Percentiles rank a stretch among this genome's conserved stretches.
These are phyloP conservation scores for Xenopus petersii DNA, from an alignment of 2,797 vertebrate species.

Conservation along the genomic window DNA sequence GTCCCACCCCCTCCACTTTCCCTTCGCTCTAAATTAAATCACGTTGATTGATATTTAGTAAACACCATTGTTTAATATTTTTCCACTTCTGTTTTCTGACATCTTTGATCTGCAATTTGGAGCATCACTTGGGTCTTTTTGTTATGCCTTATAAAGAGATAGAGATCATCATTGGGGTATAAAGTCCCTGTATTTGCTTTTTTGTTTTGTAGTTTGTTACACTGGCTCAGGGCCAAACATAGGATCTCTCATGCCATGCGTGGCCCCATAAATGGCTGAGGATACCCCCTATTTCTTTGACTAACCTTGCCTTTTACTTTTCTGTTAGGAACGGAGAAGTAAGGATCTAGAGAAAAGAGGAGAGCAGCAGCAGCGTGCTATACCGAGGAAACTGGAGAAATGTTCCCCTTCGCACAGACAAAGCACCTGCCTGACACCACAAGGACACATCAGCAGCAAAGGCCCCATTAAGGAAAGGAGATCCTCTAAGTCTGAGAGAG, in stretches of 20 bases:
- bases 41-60: background rate
- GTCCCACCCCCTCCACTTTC: background rate
- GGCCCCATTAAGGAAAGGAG: constrained; percentile 83
- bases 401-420: constrained; percentile 83
- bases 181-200: too few relatives aligned
- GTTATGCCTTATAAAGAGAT: too few relatives aligned
- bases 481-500: constrained; percentile 55
- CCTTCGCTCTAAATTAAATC: background rate
- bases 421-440: constrained; percentile 75
- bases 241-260: too few relatives aligned
- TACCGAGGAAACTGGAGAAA: constrained; percentile 85
- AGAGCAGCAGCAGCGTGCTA: constrained; percentile 77
- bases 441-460: constrained; percentile 75
- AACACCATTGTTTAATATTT: background rate
- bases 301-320: background rate
- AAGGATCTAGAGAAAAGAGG: constrained; percentile 81
- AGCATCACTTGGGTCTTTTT: too few relatives aligned
- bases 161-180: too few relatives aligned
- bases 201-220: too few relatives aligned
- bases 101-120: too few relatives aligned
- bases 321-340: constrained; percentile 75
- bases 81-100: too few relatives aligned
- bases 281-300: too few relatives aligned
- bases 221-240: too few relatives aligned
- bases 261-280: too few relatives aligned